A percentile compares a stretch with the other conserved stretches of the same genome.
Evolutionary conservation across 1,140 invertebrate genomes (phyloP).

Genomic region (Spodoptera frugiperda): DNA sequence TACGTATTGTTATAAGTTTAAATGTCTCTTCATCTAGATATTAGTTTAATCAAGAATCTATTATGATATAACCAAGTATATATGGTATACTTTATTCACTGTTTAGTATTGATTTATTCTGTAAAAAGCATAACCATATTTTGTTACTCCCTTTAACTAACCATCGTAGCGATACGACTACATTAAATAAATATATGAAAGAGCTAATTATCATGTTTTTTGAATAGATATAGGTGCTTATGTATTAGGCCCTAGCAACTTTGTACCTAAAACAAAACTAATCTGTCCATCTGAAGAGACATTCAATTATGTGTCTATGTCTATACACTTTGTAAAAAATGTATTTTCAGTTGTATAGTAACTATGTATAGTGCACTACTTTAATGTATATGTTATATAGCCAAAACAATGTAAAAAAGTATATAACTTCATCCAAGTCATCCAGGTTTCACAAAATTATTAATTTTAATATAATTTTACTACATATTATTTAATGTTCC

Average conservation of each 20-base stretch:
- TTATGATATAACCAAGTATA: neutral
- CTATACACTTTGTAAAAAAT: slow-evolving; percentile 8
- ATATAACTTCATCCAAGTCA: slow-evolving; percentile 19
- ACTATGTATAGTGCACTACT: slow-evolving; percentile 30
- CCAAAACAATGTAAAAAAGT: neutral
- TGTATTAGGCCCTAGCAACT: too few species aligned
- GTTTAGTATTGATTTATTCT: too few species aligned
- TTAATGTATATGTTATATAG: neutral
- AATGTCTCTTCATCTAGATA: slow-evolving; percentile 17
- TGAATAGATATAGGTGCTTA: too few species aligned
- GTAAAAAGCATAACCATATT: too few species aligned
- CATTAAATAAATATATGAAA: too few species aligned
- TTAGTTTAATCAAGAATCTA: neutral
- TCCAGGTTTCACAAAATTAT: slow-evolving; percentile 41
- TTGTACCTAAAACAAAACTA: slow-evolving; percentile 9
- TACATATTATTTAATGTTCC: slow-evolving; percentile 39
- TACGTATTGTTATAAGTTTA: slow-evolving; percentile 48
- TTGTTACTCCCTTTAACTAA: too few species aligned
- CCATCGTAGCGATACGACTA: too few species aligned
- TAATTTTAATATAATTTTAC: slow-evolving; percentile 27
- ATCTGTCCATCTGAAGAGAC: slow-evolving; percentile 19
- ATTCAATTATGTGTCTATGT: slow-evolving; percentile 14
- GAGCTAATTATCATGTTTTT: too few species aligned
- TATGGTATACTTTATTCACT: neutral
- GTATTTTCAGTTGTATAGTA: slow-evolving; percentile 28